Base-by-base conservation (phyloP, 2,113 vertebrate species). In the Actenoides lindsayi region DNA sequence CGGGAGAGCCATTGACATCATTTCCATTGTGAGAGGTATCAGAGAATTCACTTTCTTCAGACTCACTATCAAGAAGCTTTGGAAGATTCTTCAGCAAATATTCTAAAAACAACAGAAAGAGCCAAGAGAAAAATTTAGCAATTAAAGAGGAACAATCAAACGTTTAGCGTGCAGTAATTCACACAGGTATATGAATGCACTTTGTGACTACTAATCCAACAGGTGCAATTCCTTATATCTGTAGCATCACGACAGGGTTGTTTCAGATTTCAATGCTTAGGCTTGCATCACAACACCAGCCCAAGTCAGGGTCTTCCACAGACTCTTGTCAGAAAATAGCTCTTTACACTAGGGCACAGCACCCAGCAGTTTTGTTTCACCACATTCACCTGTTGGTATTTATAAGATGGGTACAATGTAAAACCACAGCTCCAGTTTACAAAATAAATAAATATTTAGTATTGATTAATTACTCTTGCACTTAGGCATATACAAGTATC, bases 51-150 rank as follows among this genome's bases (percentile, higher is more conserved):
- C 28, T 33, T 81, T 87, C 90, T 79, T 91, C 87, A 76, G 65
- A 59, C 21, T 87, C 63, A 3, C 19, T 73, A 54, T 76, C 57
- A 73, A 30, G 51, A 48, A 62, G 17, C 18, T 50, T 51, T 12
- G 95, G 46, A 75, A 83, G 48, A 69, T 63, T 46, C 31, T 30
- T 88, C 59, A 59, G 51, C 73, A 93, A 68, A 57, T 13, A n/a
- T 31, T 94, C 96, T 97, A 85, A 64, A 91, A 59, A 27, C 15
- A 79, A 69, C 3, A 83, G 59, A 75, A 92, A 89, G 31, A 21
- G 12, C 6, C 69, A 89, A 92, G 1, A 89, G 19, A 54, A 16
- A 71, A 39, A 46, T 27, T 93, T 31, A 63, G 63, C 64, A 94
- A 81, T 39, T 68, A 39, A 81, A 83, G 1, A 24, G 74, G 37